Evolutionary conservation across 2,888 invertebrate species (phyloP).

Genomic region (Linyphia triangularis): DNA sequence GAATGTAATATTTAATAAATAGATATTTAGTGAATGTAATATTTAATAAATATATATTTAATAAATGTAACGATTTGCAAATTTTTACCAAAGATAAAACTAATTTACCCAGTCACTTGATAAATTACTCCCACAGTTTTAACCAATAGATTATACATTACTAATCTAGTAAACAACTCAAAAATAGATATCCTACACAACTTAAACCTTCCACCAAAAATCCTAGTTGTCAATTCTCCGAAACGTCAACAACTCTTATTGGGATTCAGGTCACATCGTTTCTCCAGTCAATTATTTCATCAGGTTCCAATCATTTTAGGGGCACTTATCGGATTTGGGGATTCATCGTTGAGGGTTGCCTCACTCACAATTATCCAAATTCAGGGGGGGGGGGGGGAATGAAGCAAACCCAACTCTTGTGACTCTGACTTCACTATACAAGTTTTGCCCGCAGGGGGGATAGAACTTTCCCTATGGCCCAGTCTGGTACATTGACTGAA

Average conservation of each 20-base stretch:
- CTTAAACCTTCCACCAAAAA: too few species aligned
- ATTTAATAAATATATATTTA: too few species aligned
- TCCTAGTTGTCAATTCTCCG: background rate
- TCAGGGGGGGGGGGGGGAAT: constrained; percentile 8
- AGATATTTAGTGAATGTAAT: too few species aligned
- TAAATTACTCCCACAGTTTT: too few species aligned
- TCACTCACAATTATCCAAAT: constrained; percentile 48
- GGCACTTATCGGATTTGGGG: constrained; percentile 70
- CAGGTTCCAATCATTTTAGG: constrained; percentile 61
- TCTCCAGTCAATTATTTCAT: constrained; percentile 68
- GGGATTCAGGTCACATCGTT: constrained; percentile 43
- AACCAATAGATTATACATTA: too few species aligned
- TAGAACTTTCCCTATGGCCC: constrained; percentile 30
- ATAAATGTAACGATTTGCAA: too few species aligned
- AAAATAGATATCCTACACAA: too few species aligned
- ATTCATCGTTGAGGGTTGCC: constrained; percentile 10
- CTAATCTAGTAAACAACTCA: too few species aligned
- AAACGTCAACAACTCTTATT: constrained; percentile 25
- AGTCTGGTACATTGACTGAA: constrained; percentile 27
- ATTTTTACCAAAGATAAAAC: too few species aligned
- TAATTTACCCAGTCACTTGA: too few species aligned
- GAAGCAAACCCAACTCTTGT: background rate
- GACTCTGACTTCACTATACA: background rate
- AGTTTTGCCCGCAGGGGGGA: constrained; percentile 5
- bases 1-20: too few species aligned